These are phyloP conservation scores for Acrocephalus scirpaceus DNA, from an alignment of 2,797 vertebrate genomes.

Conservation along the genomic window DNA sequence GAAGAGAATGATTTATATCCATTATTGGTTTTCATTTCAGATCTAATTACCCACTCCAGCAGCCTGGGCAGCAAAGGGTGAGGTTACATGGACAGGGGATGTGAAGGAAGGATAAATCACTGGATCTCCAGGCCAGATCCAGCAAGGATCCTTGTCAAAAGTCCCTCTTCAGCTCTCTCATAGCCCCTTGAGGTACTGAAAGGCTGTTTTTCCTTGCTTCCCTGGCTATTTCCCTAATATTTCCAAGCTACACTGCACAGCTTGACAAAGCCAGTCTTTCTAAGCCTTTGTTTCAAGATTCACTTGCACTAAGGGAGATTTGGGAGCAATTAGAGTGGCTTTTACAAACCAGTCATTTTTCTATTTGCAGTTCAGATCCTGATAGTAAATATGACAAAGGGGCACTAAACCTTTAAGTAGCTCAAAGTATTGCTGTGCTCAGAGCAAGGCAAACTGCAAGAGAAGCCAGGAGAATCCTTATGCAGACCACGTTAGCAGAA, in stretches of 20 bases:
- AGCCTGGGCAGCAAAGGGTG: background rate
- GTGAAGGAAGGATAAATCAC: background rate
- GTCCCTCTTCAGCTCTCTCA: background rate
- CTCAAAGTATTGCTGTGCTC: background rate
- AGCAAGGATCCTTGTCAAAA: background rate
- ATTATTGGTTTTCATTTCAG: background rate
- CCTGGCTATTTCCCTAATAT: background rate
- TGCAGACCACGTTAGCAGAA: background rate
- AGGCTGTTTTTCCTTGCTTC: background rate
- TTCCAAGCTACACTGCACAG: background rate
- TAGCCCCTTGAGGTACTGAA: background rate
- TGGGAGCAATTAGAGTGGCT: slow-evolving; percentile 10
- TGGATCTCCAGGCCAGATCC: background rate
- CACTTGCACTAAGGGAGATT: slow-evolving; percentile 1
- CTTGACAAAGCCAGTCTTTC: background rate
- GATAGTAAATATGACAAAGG: slow-evolving; percentile 50
- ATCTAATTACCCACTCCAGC: background rate
- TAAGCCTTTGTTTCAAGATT: slow-evolving; percentile 27
- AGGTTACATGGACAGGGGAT: background rate
- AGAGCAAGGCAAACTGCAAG: background rate
- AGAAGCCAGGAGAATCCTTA: background rate
- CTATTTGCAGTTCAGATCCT: slow-evolving; percentile 1
- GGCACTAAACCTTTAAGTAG: slow-evolving; percentile 20
- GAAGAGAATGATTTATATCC: background rate
- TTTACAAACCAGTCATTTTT: slow-evolving; percentile 15